These are phyloP conservation scores for Bombus confusus DNA, from an alignment of 1,140 invertebrate species.

Conservation along the genomic window DNA sequence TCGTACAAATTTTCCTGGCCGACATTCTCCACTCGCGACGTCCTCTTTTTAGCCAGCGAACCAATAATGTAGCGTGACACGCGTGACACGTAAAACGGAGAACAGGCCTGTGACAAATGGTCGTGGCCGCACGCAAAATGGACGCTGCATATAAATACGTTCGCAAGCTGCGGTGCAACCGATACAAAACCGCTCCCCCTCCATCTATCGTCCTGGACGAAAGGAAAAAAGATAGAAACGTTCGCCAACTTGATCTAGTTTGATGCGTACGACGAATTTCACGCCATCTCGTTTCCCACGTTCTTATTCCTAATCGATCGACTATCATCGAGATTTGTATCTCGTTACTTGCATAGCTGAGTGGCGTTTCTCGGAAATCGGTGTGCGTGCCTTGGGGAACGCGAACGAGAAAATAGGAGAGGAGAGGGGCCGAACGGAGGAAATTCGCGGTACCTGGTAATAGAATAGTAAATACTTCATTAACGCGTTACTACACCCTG, in stretches of 20 bases:
- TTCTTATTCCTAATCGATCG: neutral
- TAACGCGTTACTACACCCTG: conserved; percentile 63
- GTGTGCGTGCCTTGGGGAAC: neutral
- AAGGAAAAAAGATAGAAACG: neutral
- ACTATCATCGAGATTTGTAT: neutral
- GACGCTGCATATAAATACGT: conserved; percentile 34
- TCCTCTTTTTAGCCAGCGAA: neutral
- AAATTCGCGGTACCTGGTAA: conserved; percentile 59
- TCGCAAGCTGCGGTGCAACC: neutral
- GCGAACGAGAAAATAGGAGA: neutral
- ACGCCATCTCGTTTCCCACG: too few relatives aligned
- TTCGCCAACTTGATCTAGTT: too few relatives aligned
- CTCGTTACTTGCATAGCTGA: neutral
- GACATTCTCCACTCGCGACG: neutral
- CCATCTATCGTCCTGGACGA: neutral
- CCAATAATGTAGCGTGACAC: conserved; percentile 33
- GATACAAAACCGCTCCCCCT: conserved; percentile 31
- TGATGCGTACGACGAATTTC: fast-evolving
- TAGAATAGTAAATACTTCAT: conserved; percentile 73
- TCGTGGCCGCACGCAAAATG: conserved; percentile 3
- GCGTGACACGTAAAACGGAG: conserved; percentile 22
- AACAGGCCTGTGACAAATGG: conserved; percentile 18
- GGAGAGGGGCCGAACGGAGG: neutral
- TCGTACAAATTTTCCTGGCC: neutral
- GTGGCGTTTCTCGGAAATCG: neutral